Evolutionary conservation across 2,797 vertebrate species (phyloP).

Genomic region (Cottoperca gobio): DNA sequence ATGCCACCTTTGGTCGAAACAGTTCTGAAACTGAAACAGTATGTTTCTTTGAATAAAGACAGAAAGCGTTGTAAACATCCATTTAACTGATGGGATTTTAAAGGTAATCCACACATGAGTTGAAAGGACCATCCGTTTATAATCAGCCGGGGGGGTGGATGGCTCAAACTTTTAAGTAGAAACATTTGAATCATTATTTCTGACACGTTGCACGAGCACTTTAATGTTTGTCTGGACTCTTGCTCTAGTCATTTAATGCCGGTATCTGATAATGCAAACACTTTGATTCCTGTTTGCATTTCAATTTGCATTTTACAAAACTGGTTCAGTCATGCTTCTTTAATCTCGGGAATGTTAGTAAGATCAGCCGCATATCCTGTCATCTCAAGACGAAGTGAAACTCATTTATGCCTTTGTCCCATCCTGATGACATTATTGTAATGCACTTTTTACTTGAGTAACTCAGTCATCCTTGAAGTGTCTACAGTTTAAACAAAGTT

Average conservation of each 20-base stretch:
- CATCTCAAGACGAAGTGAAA: constrained; percentile 44
- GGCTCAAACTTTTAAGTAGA: constrained; percentile 24
- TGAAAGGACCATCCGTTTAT: constrained; percentile 39
- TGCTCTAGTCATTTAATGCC: constrained; percentile 6
- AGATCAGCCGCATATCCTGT: constrained; percentile 43
- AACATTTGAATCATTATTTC: constrained; percentile 34
- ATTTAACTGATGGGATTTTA: constrained; percentile 37
- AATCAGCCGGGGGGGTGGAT: too few species aligned
- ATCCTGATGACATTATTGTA: constrained; percentile 50
- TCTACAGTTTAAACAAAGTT: constrained; percentile 42
- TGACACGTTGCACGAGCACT: constrained; percentile 28
- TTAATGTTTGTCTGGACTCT: constrained; percentile 4
- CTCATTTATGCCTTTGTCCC: constrained; percentile 53
- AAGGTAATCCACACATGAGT: constrained; percentile 47
- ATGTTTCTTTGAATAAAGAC: constrained; percentile 24
- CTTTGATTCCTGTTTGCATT: constrained; percentile 25
- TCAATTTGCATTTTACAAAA: constrained; percentile 34
- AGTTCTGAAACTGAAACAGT: background rate
- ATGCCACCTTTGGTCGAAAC: constrained; percentile 25
- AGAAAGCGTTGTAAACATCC: background rate
- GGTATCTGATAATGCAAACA: constrained; percentile 16
- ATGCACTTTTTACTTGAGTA: constrained; percentile 37
- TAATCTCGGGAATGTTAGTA: constrained; percentile 38
- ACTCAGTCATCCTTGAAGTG: constrained; percentile 33
- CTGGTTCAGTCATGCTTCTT: constrained; percentile 40